Base-by-base conservation (phyloP, 2,797 vertebrate species). In the Micrastur ruficollis region DNA sequence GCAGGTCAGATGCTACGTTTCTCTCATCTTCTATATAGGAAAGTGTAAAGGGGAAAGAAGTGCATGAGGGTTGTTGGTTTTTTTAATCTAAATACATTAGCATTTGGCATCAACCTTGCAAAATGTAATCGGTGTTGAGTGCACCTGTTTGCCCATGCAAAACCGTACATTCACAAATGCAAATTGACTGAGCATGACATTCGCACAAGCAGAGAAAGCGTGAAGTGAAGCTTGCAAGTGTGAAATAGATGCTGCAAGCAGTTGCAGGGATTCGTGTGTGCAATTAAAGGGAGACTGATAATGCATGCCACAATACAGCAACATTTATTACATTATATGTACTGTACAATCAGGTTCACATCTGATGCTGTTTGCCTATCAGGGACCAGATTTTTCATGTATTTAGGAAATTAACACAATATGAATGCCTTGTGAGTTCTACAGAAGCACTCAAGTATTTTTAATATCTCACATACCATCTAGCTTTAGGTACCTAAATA, bases 111-210 rank as follows among this genome's bases (percentile, higher is more conserved):
- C 62, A 62, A 34, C 73, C 72, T 86, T 65, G 46, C 38, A 75
- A 73, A 93, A 26, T 34, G 2, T 53, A 63, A 55, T 6, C 49
- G 36, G 27, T 61, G 65, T 15, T 80, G 63, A 82, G 56, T n/a
- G 55, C 59, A 61, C 74, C 81, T 85, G 67, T 78, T 89, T 73
- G 95, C 56, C 68, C 4, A 2, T 70, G 92, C 90, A 89, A 84
- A 90, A n/a, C 46, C 80, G 59, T 36, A 6, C 50, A 10, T 38
- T 75, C 87, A 29, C 78, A 94, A 86, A 89, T 67, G 67, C 67
- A 82, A 50, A 82, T n/a, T 38, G 74, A 14, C 74, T 15, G 73
- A 89, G 76, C 3, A 0, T 61, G 81, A 31, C 67, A 44, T 27
- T 86, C 11, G 0, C 71, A 63, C 6, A 31, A 71, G 83, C 67